Evolutionary conservation across 2,888 invertebrate genomes (phyloP).

Genomic region (Heliothis peltigera): DNA sequence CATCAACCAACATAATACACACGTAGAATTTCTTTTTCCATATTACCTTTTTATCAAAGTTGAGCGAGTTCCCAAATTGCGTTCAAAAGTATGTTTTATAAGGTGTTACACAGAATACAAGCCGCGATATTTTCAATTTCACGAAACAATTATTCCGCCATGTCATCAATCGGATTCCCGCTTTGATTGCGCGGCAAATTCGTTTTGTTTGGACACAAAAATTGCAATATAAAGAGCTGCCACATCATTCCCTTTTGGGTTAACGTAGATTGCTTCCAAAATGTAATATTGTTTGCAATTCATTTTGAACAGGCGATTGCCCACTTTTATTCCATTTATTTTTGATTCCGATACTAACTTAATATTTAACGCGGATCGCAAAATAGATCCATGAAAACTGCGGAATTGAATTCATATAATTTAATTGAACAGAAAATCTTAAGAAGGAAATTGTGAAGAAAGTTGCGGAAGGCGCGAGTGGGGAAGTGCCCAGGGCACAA

Average conservation of each 20-base stretch:
- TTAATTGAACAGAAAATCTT: conserved; percentile 83
- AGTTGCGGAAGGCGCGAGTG: conserved; percentile 78
- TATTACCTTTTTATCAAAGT: conserved; percentile 49
- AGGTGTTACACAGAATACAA: conserved; percentile 81
- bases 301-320: conserved; percentile 87
- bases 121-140: conserved; percentile 88
- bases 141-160: conserved; percentile 90
- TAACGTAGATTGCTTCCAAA: conserved; percentile 89
- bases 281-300: conserved; percentile 89
- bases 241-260: conserved; percentile 90
- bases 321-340: conserved; percentile 84
- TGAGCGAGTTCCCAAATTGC: conserved; percentile 54
- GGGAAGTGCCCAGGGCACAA: conserved; percentile 78
- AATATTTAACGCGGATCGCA: conserved; percentile 75
- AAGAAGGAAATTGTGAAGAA: conserved; percentile 80
- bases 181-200: conserved; percentile 90
- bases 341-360: conserved; percentile 81
- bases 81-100: conserved; percentile 68
- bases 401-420: conserved; percentile 81
- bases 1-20: conserved; percentile 5
- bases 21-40: conserved; percentile 44
- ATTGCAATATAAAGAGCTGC: conserved; percentile 90
- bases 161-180: conserved; percentile 90
- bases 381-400: conserved; percentile 76
- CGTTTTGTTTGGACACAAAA: conserved; percentile 90